Percentiles rank a stretch among this genome's conserved stretches.
Evolutionary conservation across 2,888 invertebrate genomes (phyloP).

Genomic region (Dryomyza anilis): DNA sequence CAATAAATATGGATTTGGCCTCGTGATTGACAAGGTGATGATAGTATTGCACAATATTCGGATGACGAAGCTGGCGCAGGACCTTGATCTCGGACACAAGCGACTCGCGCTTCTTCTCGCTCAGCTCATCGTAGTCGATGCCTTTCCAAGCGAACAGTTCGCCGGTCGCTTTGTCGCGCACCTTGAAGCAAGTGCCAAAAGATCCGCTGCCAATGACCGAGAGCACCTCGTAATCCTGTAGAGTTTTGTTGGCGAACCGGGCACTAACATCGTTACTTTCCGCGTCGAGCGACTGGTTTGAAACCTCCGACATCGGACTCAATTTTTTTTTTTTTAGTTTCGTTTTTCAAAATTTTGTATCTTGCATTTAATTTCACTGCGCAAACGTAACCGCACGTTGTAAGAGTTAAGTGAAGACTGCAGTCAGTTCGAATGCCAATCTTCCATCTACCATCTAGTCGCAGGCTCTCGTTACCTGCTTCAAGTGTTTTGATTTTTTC

Average conservation of each 20-base stretch:
- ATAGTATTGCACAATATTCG: conserved; percentile 66
- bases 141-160: conserved; percentile 69
- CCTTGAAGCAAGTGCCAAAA: conserved; percentile 68
- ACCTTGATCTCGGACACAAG: conserved; percentile 66
- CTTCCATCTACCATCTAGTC: no score
- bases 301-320: no score
- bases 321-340: no score
- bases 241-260: conserved; percentile 50
- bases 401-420: no score
- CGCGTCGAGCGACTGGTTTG: no score
- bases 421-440: no score
- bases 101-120: conserved; percentile 64
- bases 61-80: conserved; percentile 64
- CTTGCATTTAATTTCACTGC: no score
- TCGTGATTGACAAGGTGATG: conserved; percentile 66
- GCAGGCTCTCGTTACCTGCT: no score
- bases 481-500: no score
- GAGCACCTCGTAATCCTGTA: conserved; percentile 66
- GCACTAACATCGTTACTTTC: no score
- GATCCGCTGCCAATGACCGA: conserved; percentile 66
- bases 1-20: conserved; percentile 66
- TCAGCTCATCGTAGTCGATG: conserved; percentile 65
- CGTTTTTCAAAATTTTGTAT: no score
- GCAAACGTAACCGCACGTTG: no score
- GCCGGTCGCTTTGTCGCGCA: conserved; percentile 64